Percentiles rank a stretch among this genome's conserved stretches.
These are phyloP conservation scores for Nothoprocta perdicaria DNA, from an alignment of 2,113 vertebrate species.

Conservation along the genomic window DNA sequence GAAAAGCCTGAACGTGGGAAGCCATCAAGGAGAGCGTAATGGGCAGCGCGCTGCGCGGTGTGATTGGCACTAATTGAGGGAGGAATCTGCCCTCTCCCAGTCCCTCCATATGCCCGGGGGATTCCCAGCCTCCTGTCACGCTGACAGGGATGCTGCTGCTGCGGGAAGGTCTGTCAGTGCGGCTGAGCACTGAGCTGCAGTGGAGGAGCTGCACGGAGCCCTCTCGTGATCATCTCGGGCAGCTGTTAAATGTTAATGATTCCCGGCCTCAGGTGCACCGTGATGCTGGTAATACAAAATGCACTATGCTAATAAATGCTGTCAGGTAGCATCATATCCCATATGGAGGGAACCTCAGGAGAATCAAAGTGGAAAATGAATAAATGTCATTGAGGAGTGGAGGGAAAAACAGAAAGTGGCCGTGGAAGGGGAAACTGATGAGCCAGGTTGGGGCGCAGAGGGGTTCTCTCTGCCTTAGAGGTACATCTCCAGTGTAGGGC, in stretches of 20 bases:
- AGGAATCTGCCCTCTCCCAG: slow-evolving; percentile 19
- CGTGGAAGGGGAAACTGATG: neutral
- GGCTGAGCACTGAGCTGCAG: neutral
- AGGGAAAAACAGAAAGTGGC: neutral
- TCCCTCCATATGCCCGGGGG: slow-evolving; percentile 26
- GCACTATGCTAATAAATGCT: neutral
- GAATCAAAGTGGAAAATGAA: neutral
- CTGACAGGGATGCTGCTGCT: slow-evolving; percentile 37
- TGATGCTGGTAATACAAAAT: neutral
- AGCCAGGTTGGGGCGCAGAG: neutral
- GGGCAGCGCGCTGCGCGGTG: neutral
- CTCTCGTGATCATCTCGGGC: neutral
- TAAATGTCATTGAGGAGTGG: neutral
- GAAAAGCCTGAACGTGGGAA: slow-evolving; percentile 6
- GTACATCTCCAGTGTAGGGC: neutral
- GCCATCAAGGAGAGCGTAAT: neutral
- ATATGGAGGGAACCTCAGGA: neutral
- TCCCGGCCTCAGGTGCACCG: slow-evolving; percentile 14
- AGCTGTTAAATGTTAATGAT: slow-evolving; percentile 47
- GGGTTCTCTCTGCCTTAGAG: neutral
- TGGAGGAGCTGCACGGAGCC: slow-evolving; percentile 3
- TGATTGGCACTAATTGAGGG: slow-evolving; percentile 62
- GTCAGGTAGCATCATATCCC: neutral
- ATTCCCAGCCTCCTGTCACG: slow-evolving; percentile 21
- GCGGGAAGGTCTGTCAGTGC: slow-evolving; percentile 34